These are phyloP conservation scores for Epiblema foenella DNA, from an alignment of 2,888 invertebrate species.

Conservation along the genomic window DNA sequence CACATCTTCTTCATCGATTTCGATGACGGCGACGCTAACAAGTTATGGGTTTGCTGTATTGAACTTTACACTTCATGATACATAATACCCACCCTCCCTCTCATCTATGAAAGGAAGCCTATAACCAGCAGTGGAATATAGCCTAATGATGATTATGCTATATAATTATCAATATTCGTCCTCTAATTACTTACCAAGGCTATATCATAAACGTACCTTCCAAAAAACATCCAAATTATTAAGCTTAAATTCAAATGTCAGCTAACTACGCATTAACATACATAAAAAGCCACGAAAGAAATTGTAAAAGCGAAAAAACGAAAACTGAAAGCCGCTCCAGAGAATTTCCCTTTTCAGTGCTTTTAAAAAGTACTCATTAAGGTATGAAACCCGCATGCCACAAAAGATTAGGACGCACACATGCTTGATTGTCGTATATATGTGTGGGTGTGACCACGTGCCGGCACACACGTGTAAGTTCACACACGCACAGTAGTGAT, in stretches of 20 bases:
- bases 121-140: too few species aligned
- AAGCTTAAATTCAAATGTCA: background rate
- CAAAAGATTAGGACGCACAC: conserved; percentile 78
- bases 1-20: too few species aligned
- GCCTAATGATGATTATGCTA: too few species aligned
- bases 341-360: conserved; percentile 78
- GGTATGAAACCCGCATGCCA: conserved; percentile 81
- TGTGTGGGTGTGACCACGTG: conserved; percentile 44
- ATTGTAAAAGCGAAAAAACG: conserved; percentile 36
- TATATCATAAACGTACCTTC: background rate
- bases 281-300: conserved; percentile 2
- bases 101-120: too few species aligned
- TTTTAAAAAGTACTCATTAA: conserved; percentile 79
- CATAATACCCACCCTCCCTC: too few species aligned
- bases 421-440: conserved; percentile 51
- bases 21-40: too few species aligned
- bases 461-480: conserved; percentile 51
- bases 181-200: background rate
- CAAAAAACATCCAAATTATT: conserved; percentile 3
- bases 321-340: conserved; percentile 60
- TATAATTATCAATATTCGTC: too few species aligned
- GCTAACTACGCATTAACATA: conserved; percentile 16
- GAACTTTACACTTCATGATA: conserved; percentile 1
- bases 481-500: conserved; percentile 68
- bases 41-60: too few species aligned